phyloP scores from a whole-genome alignment of 2,797 vertebrate genomes.

The Chelonia mydas region DNA sequence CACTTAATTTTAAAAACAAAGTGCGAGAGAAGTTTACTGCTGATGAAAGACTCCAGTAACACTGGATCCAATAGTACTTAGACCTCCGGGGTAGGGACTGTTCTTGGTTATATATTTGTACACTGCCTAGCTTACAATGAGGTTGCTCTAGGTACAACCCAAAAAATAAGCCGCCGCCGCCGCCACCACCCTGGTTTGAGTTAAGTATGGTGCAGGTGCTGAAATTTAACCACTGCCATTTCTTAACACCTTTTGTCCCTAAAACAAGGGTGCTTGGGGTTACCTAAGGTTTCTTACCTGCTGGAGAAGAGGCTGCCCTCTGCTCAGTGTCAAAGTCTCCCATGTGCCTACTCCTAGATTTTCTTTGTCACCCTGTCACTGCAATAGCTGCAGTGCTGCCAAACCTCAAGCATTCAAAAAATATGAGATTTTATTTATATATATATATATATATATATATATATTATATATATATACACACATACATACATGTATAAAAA shows the following conservation, averaged over 20 bases:
- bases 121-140: background rate
- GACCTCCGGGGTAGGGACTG: background rate
- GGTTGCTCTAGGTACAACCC: background rate
- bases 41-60: background rate
- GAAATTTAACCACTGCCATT: background rate
- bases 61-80: background rate
- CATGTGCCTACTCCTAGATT: background rate
- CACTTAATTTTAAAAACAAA: background rate
- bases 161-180: background rate
- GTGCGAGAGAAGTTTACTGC: background rate
- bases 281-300: background rate
- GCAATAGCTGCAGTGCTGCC: background rate
- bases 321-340: background rate
- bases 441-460: too few species aligned
- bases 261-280: background rate
- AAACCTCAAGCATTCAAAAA: background rate
- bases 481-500: background rate
- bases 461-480: too few species aligned
- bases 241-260: background rate
- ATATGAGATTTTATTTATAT: background rate
- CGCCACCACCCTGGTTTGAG: background rate
- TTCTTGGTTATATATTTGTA: background rate
- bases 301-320: background rate
- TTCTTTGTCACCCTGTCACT: background rate
- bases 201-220: background rate